Base-by-base conservation (phyloP, 2,113 vertebrate genomes). In the Corythornis madagascariensis region DNA sequence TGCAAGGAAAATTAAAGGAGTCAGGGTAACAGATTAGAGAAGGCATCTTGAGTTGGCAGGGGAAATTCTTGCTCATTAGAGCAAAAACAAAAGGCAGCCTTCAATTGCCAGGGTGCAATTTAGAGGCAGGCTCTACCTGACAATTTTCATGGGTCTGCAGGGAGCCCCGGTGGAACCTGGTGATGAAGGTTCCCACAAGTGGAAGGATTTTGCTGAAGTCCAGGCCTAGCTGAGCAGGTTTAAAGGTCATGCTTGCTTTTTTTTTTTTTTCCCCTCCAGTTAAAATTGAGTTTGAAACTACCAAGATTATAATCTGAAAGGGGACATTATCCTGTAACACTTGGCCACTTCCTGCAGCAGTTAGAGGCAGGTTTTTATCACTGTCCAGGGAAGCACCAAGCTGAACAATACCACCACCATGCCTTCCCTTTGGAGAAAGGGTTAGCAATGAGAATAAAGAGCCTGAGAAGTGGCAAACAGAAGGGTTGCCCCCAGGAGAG, bases 1-100 rank as follows among this genome's bases (percentile, higher is more conserved):
- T 2, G 42, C n/a, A 71, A 67, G 29, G 65, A 88, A 87, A 95
- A 91, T 88, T 85, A 95, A 80, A 95, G 93, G 83, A 88, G 53
- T 43, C 15, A 3, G 61, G 72, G 69, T 56, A 88, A 67, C 22
- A 93, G 82, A 92, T 74, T 63, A 90, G 56, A 91, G 64, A 89
- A 92, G 78, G 64, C 75, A 89, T 56, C 64, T 35, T 2, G 3
- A 79, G 59, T 43, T 47, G 75, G 75, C 85, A 94, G 67, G 43
- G 71, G 69, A 89, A 92, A 89, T 35, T 79, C 91, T 71, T 83
- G 75, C 78, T 94, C 84, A 74, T 71, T 83, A 83, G 72, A 74
- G 82, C 56, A 93, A 74, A 92, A 89, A 17, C 48, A 87, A 90
- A 92, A 91, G 84, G 33, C 20, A 87, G 52, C 40, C 60, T 85